phyloP scores from a whole-genome alignment of 2,797 vertebrate species.

The Caiman crocodilus region DNA sequence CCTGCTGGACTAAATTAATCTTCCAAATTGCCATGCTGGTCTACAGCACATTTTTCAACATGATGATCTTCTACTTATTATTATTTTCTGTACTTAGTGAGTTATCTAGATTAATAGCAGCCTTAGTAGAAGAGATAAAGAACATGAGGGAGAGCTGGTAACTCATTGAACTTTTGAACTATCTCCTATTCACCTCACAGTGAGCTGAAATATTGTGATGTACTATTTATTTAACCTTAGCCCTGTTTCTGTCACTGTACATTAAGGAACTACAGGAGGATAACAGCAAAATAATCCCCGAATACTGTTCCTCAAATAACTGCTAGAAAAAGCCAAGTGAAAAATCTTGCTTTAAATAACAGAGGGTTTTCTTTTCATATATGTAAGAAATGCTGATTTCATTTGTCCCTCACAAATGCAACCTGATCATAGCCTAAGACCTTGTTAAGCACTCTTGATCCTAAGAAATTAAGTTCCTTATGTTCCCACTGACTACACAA shows the following conservation, averaged over 20 bases:
- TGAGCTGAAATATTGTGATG: slow-evolving; percentile 60
- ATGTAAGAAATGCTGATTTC: neutral
- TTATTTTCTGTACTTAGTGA: slow-evolving; percentile 67
- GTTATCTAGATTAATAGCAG: slow-evolving; percentile 66
- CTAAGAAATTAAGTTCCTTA: neutral
- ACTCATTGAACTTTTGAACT: slow-evolving; percentile 74
- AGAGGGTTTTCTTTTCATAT: slow-evolving; percentile 17
- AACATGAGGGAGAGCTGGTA: slow-evolving; percentile 46
- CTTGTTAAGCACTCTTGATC: neutral
- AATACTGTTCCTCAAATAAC: neutral
- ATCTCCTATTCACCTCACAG: slow-evolving; percentile 50
- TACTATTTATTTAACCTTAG: slow-evolving; percentile 66
- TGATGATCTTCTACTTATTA: slow-evolving; percentile 70
- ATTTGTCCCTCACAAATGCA: fast-evolving
- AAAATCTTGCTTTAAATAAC: slow-evolving; percentile 29
- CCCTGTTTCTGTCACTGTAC: slow-evolving; percentile 32
- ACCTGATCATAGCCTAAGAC: neutral
- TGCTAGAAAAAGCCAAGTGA: neutral
- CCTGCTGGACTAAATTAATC: slow-evolving; percentile 72
- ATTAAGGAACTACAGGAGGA: slow-evolving; percentile 30
- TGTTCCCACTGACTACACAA: neutral
- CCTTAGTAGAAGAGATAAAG: slow-evolving; percentile 68
- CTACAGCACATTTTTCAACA: slow-evolving; percentile 70
- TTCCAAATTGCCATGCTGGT: slow-evolving; percentile 64
- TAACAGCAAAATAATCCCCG: neutral